Conservation (phyloP, 2,113 vertebrate genomes). For the Campylomormyrus numenius region DNA sequence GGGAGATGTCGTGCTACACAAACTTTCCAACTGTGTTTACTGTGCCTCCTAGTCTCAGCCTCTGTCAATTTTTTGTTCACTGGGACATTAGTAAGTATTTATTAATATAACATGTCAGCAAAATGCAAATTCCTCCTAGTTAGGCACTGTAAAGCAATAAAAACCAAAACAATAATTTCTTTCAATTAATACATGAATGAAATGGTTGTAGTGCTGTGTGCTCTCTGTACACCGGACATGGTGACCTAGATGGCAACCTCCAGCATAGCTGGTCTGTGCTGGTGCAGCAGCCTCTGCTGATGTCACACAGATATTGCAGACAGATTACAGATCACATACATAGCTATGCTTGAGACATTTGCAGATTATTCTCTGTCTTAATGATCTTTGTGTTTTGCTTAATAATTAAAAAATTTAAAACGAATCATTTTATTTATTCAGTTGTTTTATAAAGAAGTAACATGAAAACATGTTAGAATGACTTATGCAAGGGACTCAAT, state of each 20-base stretch:
- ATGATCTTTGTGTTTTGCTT: background rate
- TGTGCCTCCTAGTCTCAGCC: background rate
- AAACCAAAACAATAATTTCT: background rate
- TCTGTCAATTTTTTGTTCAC: background rate
- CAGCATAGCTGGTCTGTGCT: background rate
- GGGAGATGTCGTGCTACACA: background rate
- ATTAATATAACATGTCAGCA: background rate
- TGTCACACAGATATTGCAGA: background rate
- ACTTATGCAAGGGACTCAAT: background rate
- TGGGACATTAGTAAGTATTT: background rate
- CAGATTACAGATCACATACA: background rate
- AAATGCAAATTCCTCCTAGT: background rate
- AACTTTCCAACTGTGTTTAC: background rate
- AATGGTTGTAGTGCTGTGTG: background rate
- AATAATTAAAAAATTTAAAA: background rate
- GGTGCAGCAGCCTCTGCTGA: background rate
- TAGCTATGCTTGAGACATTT: background rate
- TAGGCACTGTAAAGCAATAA: background rate
- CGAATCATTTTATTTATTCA: background rate
- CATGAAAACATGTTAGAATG: too few species aligned
- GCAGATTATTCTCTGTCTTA: background rate
- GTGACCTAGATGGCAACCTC: background rate
- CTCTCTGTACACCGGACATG: background rate
- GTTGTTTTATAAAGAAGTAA: too few species aligned
- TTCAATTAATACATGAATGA: background rate